A percentile compares a stretch with the other conserved stretches of the same genome.
These are phyloP conservation scores for Sebastes melanostomus DNA, from an alignment of 2,797 vertebrate genomes.

Conservation along the genomic window DNA sequence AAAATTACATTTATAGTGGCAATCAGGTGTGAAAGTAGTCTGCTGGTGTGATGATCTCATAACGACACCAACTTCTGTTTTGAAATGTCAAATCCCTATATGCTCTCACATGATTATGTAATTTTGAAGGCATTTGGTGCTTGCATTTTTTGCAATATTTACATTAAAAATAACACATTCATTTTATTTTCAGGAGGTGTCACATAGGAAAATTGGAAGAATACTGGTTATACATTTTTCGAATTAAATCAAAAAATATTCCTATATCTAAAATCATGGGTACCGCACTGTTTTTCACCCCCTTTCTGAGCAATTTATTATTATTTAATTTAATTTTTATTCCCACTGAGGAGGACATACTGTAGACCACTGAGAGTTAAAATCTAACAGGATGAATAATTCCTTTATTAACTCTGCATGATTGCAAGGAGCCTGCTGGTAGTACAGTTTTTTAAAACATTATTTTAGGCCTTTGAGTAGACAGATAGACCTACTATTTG, in stretches of 20 bases:
- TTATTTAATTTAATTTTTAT: background rate
- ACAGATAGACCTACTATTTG: background rate
- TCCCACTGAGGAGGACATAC: background rate
- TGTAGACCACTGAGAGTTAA: background rate
- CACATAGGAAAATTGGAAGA: background rate
- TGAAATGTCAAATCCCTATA: background rate
- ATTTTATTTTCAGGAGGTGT: background rate
- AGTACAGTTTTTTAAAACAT: background rate
- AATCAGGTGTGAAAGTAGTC: background rate
- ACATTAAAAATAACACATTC: background rate
- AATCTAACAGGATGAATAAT: background rate
- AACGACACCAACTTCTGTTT: background rate
- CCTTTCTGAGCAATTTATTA: background rate
- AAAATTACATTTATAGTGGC: background rate
- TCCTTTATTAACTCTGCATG: background rate
- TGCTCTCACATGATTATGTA: background rate
- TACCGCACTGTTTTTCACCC: background rate
- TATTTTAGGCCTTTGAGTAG: background rate
- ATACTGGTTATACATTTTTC: no score
- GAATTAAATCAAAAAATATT: background rate
- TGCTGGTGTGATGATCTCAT: background rate
- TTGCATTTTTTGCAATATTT: background rate
- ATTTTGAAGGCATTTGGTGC: no score
- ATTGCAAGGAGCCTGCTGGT: background rate
- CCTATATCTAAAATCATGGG: background rate